Percentiles rank a stretch among this genome's conserved stretches.
Evolutionary conservation across 2,113 vertebrate species (phyloP).

Genomic region (Oreamnos americanus): DNA sequence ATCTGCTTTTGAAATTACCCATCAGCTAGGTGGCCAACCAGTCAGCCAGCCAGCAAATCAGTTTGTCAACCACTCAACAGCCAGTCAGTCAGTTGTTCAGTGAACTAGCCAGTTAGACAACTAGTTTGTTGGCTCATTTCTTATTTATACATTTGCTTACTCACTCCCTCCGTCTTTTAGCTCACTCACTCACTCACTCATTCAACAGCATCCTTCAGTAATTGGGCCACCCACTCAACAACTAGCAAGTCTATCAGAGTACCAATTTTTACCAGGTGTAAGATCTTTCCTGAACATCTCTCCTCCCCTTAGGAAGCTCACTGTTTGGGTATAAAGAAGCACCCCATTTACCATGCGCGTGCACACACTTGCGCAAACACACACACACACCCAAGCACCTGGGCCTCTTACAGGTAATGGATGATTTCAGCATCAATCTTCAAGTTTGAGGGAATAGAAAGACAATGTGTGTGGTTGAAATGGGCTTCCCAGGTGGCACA

Average conservation of each 20-base stretch:
- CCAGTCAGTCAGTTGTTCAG: neutral
- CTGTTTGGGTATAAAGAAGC: neutral
- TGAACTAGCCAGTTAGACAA: neutral
- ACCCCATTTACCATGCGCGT: rapidly evolving
- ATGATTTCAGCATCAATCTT: neutral
- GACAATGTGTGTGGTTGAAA: neutral
- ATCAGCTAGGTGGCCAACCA: neutral
- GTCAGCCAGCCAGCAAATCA: neutral
- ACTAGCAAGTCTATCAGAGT: neutral
- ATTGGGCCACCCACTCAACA: neutral
- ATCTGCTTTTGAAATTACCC: neutral
- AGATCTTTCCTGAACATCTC: neutral
- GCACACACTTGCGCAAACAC: rapidly evolving
- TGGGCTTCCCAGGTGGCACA: neutral
- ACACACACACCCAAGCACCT: rapidly evolving
- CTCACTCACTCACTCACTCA: neutral
- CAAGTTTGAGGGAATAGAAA: neutral
- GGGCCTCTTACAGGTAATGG: neutral
- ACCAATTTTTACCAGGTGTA: neutral
- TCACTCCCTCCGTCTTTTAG: neutral
- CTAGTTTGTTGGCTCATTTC: neutral
- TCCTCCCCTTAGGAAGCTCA: neutral
- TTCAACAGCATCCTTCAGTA: neutral
- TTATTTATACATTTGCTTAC: neutral
- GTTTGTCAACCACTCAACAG: neutral